These are phyloP conservation scores for Gryon sp. DNA, from an alignment of 1,140 invertebrate species.

Conservation along the genomic window DNA sequence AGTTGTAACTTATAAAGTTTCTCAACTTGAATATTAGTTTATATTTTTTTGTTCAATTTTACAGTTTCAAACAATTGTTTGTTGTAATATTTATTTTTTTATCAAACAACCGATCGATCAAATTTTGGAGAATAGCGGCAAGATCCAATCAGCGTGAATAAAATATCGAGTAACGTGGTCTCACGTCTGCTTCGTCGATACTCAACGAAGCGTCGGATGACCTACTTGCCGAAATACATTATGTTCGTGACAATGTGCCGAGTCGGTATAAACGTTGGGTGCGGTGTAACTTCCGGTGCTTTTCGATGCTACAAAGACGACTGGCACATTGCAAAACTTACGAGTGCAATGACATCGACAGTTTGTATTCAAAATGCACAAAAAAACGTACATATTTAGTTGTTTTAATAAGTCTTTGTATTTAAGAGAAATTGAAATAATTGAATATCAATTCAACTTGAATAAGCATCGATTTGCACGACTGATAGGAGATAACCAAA, in stretches of 20 bases:
- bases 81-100: constrained; percentile 19
- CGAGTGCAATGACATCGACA: constrained; percentile 7
- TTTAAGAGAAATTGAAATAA: too few species aligned
- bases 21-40: too few species aligned
- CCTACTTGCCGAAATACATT: constrained; percentile 58
- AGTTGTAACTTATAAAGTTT: too few species aligned
- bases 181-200: constrained; percentile 26
- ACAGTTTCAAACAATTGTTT: not conserved
- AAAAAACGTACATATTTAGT: too few species aligned
- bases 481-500: not conserved
- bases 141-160: constrained; percentile 39
- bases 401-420: too few species aligned
- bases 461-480: constrained; percentile 29
- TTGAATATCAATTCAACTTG: constrained; percentile 18
- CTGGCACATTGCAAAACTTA: constrained; percentile 10
- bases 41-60: not conserved
- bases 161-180: constrained; percentile 43
- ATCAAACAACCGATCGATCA: constrained; percentile 8
- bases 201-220: constrained; percentile 40
- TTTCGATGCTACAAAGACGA: constrained; percentile 45
- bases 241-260: constrained; percentile 45
- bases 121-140: constrained; percentile 13
- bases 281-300: constrained; percentile 56
- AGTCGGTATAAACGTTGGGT: constrained; percentile 45
- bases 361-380: constrained; percentile 37